Conservation (phyloP, 1,140 invertebrate species). For the Brachionus asplanchnoidis region DNA sequence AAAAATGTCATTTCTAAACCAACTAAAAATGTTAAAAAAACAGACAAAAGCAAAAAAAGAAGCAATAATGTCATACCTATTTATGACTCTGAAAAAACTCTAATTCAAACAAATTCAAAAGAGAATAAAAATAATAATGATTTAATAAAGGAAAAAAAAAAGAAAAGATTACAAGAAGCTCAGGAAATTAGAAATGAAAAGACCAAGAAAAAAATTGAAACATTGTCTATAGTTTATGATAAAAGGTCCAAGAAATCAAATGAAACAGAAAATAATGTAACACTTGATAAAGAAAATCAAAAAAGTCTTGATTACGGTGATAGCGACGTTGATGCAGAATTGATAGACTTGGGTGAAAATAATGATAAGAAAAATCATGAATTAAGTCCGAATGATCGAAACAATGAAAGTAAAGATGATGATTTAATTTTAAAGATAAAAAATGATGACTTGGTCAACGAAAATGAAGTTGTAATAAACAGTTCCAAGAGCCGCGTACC, state of each 20-base stretch:
- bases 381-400: background rate
- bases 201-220: conserved; percentile 39
- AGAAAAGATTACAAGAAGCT: background rate
- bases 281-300: background rate
- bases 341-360: background rate
- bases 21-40: conserved; percentile 38
- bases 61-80: conserved; percentile 7
- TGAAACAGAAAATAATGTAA: conserved; percentile 42
- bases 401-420: background rate
- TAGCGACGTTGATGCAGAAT: conserved; percentile 1
- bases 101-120: background rate
- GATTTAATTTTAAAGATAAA: background rate
- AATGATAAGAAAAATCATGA: background rate
- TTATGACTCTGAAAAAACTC: background rate
- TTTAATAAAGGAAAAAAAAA: background rate
- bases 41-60: conserved; percentile 40
- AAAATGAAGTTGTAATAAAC: background rate
- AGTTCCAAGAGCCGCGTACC: background rate
- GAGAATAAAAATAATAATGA: conserved; percentile 20
- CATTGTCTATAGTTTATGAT: background rate
- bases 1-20: background rate
- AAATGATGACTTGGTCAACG: background rate
- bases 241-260: conserved; percentile 42
- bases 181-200: conserved; percentile 33
- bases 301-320: background rate